Base-by-base conservation (phyloP, 2,113 vertebrate species). In the Crotalus helleri region DNA sequence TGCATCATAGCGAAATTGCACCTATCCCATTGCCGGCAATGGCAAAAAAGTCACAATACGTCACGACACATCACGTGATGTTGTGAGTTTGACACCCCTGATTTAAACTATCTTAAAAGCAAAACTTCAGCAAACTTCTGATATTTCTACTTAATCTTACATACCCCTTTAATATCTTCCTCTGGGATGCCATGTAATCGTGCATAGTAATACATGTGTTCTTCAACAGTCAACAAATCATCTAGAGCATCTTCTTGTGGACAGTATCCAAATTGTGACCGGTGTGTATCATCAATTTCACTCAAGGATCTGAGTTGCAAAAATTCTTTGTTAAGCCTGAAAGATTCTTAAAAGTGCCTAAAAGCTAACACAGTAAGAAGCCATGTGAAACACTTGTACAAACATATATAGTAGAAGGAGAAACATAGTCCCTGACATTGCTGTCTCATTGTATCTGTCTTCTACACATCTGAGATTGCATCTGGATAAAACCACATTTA, bases 211-310 rank as follows among this genome's bases (percentile, higher is more conserved):
- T 99, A 99, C 97, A 99, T 97, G 95, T 99, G 99, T 95, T 99
- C 99, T 92, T 99, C 98, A 94, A 99, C 98, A 0, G 98, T 98
- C 95, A 99, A 97, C 94, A 99, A 97, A 93, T 98, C 98, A 95
- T 99, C 99, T 95, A 99, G 96, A 26, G 99, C 99, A 93, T 99
- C 99, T 96, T 99, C 98, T 92, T 99, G 99, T 57, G 99, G 99
- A 95, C 99, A 99, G 97, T 99, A 99, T 87, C 99, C 99, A 9
- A 99, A 97, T 93, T 98, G 98, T 91, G 96, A 98, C 96, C 98
- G 98, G 96, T 98, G 96, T 88, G 97, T 96, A 91, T 98, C 98
- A 87, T 97, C 98, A 94, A 99, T 98, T 0, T 97, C 97, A 92
- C 98, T 98, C 97, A 99, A 93, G 29, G 97, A 98, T 95, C 99